Conservation (phyloP, 2,888 invertebrate species). For the Chouioia cunea region DNA sequence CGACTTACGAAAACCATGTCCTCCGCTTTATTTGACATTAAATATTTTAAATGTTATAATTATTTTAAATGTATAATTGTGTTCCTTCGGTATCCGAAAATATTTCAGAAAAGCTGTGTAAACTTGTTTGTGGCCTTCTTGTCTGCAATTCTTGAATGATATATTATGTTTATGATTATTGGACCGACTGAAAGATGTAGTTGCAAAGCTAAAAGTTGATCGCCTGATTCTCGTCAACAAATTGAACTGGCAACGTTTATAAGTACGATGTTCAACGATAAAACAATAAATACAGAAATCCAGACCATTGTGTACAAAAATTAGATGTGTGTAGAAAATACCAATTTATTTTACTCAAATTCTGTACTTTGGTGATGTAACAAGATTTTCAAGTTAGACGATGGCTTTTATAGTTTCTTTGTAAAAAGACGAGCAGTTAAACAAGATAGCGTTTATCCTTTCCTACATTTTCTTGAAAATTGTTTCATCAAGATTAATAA, state of each 20-base stretch:
- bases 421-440: neutral
- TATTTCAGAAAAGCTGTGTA: too few species aligned
- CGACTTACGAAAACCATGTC: too few species aligned
- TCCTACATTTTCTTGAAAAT: neutral
- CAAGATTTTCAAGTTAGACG: neutral
- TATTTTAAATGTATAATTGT: too few species aligned
- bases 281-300: neutral
- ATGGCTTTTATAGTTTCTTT: neutral
- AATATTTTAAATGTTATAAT: too few species aligned
- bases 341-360: neutral
- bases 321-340: neutral
- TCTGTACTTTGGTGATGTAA: neutral
- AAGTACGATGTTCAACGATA: neutral
- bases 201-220: constrained; percentile 5
- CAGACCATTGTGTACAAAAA: neutral
- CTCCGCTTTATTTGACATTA: too few species aligned
- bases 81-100: too few species aligned
- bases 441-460: neutral
- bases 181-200: constrained; percentile 11
- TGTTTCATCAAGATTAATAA: neutral
- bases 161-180: too few species aligned
- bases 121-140: too few species aligned
- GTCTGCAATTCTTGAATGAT: too few species aligned
- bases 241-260: neutral
- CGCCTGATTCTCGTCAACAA: constrained; percentile 18